Evolutionary conservation across 2,113 vertebrate species (phyloP), one percentile per base, ranked within the genome.

Genomic region (Ranitomeya imitator): DNA sequence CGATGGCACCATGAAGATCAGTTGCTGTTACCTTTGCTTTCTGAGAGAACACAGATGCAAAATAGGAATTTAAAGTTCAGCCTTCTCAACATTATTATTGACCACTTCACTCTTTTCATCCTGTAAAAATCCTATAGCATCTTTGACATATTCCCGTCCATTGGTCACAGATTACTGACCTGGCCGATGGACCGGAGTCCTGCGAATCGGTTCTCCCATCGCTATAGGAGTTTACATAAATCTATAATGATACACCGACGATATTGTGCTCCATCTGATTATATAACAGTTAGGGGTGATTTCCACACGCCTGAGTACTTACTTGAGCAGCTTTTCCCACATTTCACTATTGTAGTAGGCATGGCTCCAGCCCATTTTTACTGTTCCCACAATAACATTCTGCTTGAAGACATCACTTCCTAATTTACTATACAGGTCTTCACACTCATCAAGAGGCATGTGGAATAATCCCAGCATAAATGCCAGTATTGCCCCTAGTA

Each of bases 331-430:
- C 90, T 95, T 97, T 93, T 99, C 98, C 98, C 98, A 99, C 57
- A 94, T 93, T 91, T 98, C 95, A 77, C 97, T 99, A 93, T 99
- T 97, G 91, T 99, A 99, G 93, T 98, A 99, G 86, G 97, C 98
- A 0, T 99, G 98, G 92, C 92, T 99, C 98, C 98, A 99, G 89
- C 97, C 97, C 98, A 99, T 99, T 94, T 99, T 99, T 90, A 99
- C 94, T 0, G 98, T 98, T 89, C 98, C 98, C 78, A 99, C 95
- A 88, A 99, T 97, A 89, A 98, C 96, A 55, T 99, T 99, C 93
- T 98, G 98, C 91, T 97, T 98, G 93, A 99, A 99, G 79, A 99
- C 94, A 85, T 99, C 97, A 10, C 96, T 96, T 91, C 98, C 97
- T 91, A 99, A 90, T 90, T 96, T 98, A 89, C 93, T 95, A 93